Conservation (phyloP, 2,113 vertebrate species). For the Gorilla gorilla region DNA sequence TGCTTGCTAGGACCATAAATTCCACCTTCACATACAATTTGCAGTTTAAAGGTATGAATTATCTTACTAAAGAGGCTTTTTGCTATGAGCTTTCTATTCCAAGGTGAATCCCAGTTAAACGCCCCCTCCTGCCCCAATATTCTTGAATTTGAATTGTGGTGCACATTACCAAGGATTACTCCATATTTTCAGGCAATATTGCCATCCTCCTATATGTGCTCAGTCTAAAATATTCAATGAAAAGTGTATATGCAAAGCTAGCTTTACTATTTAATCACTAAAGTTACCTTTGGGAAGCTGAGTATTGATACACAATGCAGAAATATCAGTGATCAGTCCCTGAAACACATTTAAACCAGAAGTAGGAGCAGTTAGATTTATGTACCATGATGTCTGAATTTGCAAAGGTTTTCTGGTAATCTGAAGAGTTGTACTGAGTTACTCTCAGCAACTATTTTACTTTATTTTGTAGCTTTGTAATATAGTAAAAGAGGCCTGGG, state of each 20-base stretch:
- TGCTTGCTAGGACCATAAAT: neutral
- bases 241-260: neutral
- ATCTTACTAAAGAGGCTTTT: neutral
- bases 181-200: neutral
- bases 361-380: neutral
- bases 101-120: constrained; percentile 31
- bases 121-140: neutral
- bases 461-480: constrained; percentile 25
- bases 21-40: neutral
- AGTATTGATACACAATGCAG: neutral
- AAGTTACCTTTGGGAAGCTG: neutral
- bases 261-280: neutral
- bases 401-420: constrained; percentile 10
- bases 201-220: neutral
- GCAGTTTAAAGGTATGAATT: neutral
- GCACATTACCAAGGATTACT: neutral
- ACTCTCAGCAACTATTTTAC: neutral
- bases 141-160: neutral
- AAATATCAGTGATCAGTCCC: neutral
- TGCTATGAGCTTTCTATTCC: neutral
- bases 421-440: constrained; percentile 6
- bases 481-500: neutral
- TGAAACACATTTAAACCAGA: neutral
- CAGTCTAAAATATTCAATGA: neutral
- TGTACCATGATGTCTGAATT: neutral